These are phyloP conservation scores for Connochaetes taurinus DNA, from an alignment of 2,113 vertebrate genomes.

Conservation along the genomic window DNA sequence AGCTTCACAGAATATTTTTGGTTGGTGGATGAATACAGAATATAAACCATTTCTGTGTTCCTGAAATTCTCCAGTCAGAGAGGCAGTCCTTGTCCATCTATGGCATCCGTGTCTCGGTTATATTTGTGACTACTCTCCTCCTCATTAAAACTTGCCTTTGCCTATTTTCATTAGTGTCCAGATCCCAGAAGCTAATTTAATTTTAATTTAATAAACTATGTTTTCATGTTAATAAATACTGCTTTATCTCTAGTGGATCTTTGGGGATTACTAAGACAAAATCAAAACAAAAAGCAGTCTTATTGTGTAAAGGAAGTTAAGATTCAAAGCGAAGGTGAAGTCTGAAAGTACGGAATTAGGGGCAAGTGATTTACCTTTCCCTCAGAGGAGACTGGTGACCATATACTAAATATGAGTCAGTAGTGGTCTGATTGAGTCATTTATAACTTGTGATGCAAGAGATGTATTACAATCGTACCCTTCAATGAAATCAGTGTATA, in stretches of 20 bases:
- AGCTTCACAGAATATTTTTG: not conserved
- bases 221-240: not conserved
- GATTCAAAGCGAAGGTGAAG: not conserved
- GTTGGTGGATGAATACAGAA: not conserved
- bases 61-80: not conserved
- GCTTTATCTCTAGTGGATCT: not conserved
- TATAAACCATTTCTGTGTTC: not conserved
- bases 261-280: not conserved
- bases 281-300: not conserved
- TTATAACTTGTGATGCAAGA: not conserved
- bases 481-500: not conserved
- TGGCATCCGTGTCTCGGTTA: not conserved
- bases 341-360: not conserved
- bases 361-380: not conserved
- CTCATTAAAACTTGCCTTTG: not conserved
- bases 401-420: not conserved
- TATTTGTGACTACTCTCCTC: not conserved
- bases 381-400: not conserved
- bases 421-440: not conserved
- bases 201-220: conserved; percentile 3
- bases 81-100: not conserved
- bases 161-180: not conserved
- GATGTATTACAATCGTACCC: not conserved
- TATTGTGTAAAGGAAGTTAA: not conserved
- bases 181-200: not conserved